Base-by-base conservation (phyloP, 2,113 vertebrate species). In the Syngnathus typhle region DNA sequence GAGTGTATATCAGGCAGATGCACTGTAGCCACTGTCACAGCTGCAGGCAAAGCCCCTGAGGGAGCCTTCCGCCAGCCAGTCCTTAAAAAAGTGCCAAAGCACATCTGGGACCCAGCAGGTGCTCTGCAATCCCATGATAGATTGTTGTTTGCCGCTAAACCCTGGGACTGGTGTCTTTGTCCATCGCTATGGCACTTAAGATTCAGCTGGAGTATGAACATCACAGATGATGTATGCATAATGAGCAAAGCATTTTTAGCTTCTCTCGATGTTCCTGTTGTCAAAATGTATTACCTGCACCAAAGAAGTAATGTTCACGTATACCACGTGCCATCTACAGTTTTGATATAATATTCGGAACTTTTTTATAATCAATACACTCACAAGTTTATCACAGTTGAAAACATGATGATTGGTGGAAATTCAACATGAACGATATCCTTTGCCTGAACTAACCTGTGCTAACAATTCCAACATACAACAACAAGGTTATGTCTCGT, bases 21-120 rank as follows among this genome's bases (percentile, higher is more conserved):
- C 58, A 55, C 61, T 74, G 76, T 60, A 74, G 76, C 75, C 73
- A 73, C 79, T 82, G 76, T 85, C 80, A 82, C 88, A 87, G 88
- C 88, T 90, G 87, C 77, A 77, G 74, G 71, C 74, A 41, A 44
- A 68, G 71, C 74, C 84, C 88, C 87, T 79, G 7, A 70, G 90
- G 90, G 84, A 89, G 71, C 21, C 60, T 79, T 86, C 76, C 76
- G 75, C 75, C 84, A 88, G 81, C 75, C 79, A 84, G 83, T 84
- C 79, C 82, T 82, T 75, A 84, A 89, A 87, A 87, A 89, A 87
- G 83, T 77, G 79, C 80, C 80, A 79, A 54, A 80, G 77, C 88
- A 89, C 91, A 92, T 90, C 88, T 90, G 91, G 87, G 84, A 74
- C 89, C 80, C 87, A 87, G 87, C 89, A 91, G 91, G 89, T 88